phyloP scores from a whole-genome alignment of 2,888 invertebrate genomes.

The Poecilus cupreus region DNA sequence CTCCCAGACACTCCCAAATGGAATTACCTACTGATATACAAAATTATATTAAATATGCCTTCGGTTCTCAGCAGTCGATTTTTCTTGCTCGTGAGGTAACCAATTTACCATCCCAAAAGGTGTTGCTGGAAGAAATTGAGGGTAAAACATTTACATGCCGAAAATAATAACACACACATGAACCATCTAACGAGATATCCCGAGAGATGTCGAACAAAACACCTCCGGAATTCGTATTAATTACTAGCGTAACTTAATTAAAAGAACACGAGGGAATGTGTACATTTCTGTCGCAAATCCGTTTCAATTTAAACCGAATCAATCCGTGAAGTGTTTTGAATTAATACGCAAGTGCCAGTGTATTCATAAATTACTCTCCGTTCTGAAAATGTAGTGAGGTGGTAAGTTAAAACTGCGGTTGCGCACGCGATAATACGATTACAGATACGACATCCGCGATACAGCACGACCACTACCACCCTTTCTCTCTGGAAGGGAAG shows the following conservation, averaged over 20 bases:
- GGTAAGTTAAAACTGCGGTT: conserved; percentile 35
- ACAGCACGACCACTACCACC: conserved; percentile 12
- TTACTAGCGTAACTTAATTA: conserved; percentile 12
- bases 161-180: neutral
- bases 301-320: conserved; percentile 32
- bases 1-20: too few relatives aligned
- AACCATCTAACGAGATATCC: neutral
- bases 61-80: too few relatives aligned
- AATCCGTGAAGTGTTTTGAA: conserved; percentile 48
- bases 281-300: conserved; percentile 35
- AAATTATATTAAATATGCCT: too few relatives aligned
- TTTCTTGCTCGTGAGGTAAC: too few relatives aligned
- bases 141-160: neutral
- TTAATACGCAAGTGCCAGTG: conserved; percentile 27
- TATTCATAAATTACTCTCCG: conserved; percentile 48
- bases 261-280: neutral
- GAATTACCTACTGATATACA: too few relatives aligned
- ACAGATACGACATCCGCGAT: conserved; percentile 50
- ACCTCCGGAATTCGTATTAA: neutral
- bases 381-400: conserved; percentile 32
- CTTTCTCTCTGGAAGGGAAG: neutral
- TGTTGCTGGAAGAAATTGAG: too few relatives aligned
- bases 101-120: too few relatives aligned
- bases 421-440: conserved; percentile 53
- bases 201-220: neutral